phyloP scores from a whole-genome alignment of 2,797 vertebrate genomes.

The Falco concolor region DNA sequence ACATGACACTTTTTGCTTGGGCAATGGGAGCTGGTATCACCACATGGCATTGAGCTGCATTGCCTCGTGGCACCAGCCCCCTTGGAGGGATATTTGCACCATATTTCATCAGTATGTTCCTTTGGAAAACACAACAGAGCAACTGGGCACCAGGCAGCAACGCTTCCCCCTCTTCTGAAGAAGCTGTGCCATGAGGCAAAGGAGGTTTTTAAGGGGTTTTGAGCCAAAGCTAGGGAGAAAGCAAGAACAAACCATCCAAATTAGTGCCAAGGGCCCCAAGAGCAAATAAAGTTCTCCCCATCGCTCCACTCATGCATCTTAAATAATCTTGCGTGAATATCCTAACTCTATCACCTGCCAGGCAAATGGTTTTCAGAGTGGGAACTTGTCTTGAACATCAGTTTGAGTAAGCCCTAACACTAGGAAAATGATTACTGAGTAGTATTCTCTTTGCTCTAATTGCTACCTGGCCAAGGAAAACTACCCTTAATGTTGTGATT shows the following conservation, averaged over 20 bases:
- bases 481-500: neutral
- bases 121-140: neutral
- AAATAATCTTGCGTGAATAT: neutral
- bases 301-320: neutral
- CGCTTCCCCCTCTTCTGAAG: neutral
- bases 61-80: neutral
- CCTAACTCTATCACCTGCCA: neutral
- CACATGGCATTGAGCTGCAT: neutral
- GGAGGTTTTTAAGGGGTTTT: neutral
- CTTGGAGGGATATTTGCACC: neutral
- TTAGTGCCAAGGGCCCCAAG: neutral
- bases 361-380: neutral
- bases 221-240: neutral
- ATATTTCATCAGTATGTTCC: neutral
- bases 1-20: accelerated
- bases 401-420: neutral
- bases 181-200: neutral
- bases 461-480: neutral
- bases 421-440: neutral
- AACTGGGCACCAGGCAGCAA: neutral
- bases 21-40: neutral
- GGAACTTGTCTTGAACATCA: neutral
- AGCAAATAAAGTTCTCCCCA: neutral
- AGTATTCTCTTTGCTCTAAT: neutral
- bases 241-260: neutral